Base-by-base conservation (phyloP, 2,797 vertebrate species). In the Cottoperca gobio region DNA sequence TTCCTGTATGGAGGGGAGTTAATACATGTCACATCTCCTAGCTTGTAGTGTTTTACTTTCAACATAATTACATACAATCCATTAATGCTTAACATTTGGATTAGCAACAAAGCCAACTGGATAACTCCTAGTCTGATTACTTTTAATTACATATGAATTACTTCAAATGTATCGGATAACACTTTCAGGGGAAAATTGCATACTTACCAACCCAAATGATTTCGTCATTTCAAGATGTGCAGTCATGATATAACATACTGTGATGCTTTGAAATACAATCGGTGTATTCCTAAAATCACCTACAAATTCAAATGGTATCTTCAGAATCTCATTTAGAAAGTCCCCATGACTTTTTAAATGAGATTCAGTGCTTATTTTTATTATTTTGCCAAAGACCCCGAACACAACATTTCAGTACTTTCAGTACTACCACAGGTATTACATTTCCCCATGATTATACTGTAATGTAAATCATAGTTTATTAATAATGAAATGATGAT, bases 1-100 rank as follows among this genome's bases (percentile, higher is more conserved):
- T 57, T 45, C 39, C 61, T 69, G 60, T 61, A 21, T 43, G 37
- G 48, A 60, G 21, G 4, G 19, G 49, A 52, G 49, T 33, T 40
- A 45, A 45, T 37, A 64, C 33, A 50, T 39, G 35, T 24, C 52
- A 31, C 46, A 55, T 39, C 8, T 64, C 13, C 33, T 43, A 45
- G 35, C 16, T 24, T 78, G 52, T 43, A 46, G 8, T 49, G 68
- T 35, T 63, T 75, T 49, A 21, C 53, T 42, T 67, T 60, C 46
- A 58, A 45, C 39, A 58, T 42, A 31, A 61, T 54, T 28, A 24
- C 28, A 53, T 35, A 50, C 12, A 39, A 37, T 57, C 58, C 28
- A 8, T 42, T 57, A 17, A n/a, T 42, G 48, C 42, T 50, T 19
- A 49, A 6, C 13, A 4, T 52, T 39, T 37, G 23, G 3, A 68